Conservation (phyloP, 2,113 vertebrate genomes). For the Craseonycteris thonglongyai region DNA sequence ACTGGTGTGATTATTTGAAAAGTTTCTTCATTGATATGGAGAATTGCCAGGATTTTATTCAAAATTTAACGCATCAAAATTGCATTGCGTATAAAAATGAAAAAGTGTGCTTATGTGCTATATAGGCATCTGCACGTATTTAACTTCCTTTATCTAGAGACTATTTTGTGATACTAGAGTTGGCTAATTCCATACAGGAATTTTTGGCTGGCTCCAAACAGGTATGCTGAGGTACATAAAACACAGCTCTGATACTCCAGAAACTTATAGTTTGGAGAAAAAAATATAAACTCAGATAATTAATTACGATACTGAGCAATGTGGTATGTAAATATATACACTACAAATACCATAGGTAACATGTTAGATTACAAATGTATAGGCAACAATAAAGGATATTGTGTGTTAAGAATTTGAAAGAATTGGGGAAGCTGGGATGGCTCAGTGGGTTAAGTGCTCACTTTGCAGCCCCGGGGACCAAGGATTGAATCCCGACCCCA, state of each 20-base stretch:
- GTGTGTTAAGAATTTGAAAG: neutral
- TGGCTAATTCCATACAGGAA: neutral
- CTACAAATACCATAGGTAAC: neutral
- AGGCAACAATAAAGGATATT: neutral
- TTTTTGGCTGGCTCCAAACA: neutral
- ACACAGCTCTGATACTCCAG: neutral
- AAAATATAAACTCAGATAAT: neutral
- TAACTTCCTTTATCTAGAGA: neutral
- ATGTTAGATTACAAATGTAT: neutral
- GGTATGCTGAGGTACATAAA: neutral
- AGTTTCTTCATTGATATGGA: neutral
- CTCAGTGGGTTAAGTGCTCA: too few relatives aligned
- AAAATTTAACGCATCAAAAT: neutral
- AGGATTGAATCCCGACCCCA: too few relatives aligned
- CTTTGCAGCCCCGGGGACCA: too few relatives aligned
- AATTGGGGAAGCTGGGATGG: too few relatives aligned
- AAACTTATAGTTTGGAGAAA: neutral
- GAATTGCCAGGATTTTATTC: neutral
- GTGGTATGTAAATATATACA: neutral
- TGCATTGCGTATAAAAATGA: neutral
- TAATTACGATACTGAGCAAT: neutral
- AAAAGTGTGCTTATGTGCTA: neutral
- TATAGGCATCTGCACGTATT: neutral
- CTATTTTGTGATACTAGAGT: neutral
- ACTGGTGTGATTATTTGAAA: neutral